Conservation (phyloP, 92 coral and sea anemone species). For the Micromussa lordhowensis region DNA sequence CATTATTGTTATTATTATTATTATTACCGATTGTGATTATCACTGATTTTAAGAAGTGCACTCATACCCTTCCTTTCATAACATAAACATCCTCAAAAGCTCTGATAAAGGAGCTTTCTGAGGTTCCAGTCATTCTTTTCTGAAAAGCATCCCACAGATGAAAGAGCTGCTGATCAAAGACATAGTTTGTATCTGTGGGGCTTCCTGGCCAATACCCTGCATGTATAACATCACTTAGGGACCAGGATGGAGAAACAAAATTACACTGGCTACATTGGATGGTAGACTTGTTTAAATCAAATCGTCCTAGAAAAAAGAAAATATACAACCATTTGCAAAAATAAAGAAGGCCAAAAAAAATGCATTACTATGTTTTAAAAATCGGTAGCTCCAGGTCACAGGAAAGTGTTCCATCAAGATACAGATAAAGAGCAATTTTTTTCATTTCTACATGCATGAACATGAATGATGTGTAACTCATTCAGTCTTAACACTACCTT, state of each 20-base stretch:
- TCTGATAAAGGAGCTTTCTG: constrained; percentile 59
- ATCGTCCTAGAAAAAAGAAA: not conserved
- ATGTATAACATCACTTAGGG: constrained; percentile 48
- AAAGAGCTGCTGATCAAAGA: constrained; percentile 64
- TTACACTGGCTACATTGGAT: constrained; percentile 34
- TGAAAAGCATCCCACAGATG: constrained; percentile 65
- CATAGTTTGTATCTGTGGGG: constrained; percentile 59
- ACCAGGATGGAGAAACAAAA: constrained; percentile 24
- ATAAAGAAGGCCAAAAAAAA: not conserved
- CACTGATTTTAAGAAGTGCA: not conserved
- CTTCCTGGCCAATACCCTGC: constrained; percentile 78
- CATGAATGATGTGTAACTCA: not conserved
- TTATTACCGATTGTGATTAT: not conserved
- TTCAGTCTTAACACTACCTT: constrained; percentile 24
- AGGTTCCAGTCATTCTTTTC: constrained; percentile 72
- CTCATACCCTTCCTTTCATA: constrained; percentile 59
- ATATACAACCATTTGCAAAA: not conserved
- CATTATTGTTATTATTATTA: not conserved
- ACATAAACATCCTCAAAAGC: constrained; percentile 64
- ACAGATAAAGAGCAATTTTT: not conserved
- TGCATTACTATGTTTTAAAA: not conserved
- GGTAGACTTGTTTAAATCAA: constrained; percentile 32
- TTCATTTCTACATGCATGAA: not conserved
- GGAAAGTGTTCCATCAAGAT: not conserved
- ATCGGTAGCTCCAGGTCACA: not conserved